Percentiles rank a stretch among this genome's conserved stretches.
Conservation (phyloP, 1,140 invertebrate genomes). For the Pteromalus puparum region DNA sequence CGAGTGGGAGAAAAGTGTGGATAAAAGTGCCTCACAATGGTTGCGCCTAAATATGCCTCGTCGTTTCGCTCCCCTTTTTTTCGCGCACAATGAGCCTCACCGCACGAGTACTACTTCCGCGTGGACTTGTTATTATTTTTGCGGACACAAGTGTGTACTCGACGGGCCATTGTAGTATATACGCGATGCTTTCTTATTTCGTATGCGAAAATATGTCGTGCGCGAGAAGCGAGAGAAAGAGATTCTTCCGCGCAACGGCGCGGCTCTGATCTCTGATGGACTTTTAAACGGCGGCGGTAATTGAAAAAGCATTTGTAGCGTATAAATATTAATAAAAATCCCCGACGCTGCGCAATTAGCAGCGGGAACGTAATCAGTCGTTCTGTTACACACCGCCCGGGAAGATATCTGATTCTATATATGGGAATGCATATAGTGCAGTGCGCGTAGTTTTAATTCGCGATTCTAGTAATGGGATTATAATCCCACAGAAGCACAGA, state of each 20-base stretch:
- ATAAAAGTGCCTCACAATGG: not conserved
- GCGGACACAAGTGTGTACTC: not conserved
- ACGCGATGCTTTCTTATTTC: not conserved
- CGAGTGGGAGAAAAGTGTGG: slow-evolving; percentile 12
- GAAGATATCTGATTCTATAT: not conserved
- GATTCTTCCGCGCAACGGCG: not conserved
- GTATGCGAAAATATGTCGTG: not conserved
- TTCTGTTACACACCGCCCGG: not conserved
- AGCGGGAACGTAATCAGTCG: not conserved
- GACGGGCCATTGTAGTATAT: not conserved
- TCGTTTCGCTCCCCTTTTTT: slow-evolving; percentile 19
- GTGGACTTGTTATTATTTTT: not conserved
- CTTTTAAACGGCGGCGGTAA: not conserved
- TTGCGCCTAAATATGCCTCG: not conserved
- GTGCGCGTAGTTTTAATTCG: not conserved
- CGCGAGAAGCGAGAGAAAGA: no score
- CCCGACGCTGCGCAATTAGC: not conserved
- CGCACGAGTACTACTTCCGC: not conserved
- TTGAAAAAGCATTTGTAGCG: not conserved
- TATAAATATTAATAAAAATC: not conserved
- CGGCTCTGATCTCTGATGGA: not conserved
- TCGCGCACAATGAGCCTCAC: not conserved
- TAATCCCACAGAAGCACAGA: no score
- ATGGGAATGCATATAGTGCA: not conserved
- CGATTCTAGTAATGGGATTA: not conserved